A percentile compares a stretch with the other conserved stretches of the same genome.
Conservation (phyloP, 1,140 invertebrate species). For the Caerostris extrusa region DNA sequence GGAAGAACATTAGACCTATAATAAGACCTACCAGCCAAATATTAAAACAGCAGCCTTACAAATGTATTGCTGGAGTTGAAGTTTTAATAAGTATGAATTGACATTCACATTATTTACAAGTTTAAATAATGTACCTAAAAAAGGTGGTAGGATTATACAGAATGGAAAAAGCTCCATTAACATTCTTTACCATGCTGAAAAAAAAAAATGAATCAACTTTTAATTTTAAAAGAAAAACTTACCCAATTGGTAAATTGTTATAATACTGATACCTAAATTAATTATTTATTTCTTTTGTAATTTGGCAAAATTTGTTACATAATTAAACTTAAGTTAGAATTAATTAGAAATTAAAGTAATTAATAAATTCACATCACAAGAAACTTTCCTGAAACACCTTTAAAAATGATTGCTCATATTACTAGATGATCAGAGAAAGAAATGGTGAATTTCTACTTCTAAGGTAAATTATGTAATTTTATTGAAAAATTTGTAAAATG, state of each 20-base stretch:
- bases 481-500: constrained; percentile 1
- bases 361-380: too few relatives aligned
- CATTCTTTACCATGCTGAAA: neutral
- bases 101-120: neutral
- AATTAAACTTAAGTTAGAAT: too few relatives aligned
- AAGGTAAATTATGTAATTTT: neutral
- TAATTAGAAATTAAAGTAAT: too few relatives aligned
- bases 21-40: constrained; percentile 39
- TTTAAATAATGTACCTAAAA: neutral
- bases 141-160: neutral
- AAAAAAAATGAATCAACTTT: neutral
- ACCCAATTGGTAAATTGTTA: too few relatives aligned
- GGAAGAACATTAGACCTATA: constrained; percentile 52
- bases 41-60: constrained; percentile 2
- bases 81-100: neutral
- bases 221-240: too few relatives aligned
- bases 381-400: too few relatives aligned
- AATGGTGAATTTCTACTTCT: too few relatives aligned
- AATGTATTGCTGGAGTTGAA: constrained; percentile 13
- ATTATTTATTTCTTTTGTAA: too few relatives aligned
- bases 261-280: too few relatives aligned
- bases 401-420: too few relatives aligned
- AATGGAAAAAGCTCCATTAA: neutral
- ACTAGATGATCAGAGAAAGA: too few relatives aligned
- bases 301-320: too few relatives aligned